These are phyloP conservation scores for Halcyon leucocephala DNA, from an alignment of 2,797 vertebrate species.

Conservation along the genomic window DNA sequence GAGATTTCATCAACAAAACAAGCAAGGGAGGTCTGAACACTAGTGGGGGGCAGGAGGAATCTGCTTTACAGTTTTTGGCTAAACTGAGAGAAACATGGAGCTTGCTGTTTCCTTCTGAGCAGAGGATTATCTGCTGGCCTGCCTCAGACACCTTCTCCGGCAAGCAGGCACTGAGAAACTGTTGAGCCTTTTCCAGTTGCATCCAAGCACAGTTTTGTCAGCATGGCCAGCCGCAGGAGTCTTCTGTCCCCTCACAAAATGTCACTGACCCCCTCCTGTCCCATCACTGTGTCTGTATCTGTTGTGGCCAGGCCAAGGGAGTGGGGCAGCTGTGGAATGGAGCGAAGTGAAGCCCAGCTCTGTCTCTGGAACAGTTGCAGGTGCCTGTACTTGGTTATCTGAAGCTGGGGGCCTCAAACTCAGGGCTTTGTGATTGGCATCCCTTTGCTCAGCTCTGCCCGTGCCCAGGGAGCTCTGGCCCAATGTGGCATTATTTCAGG, in stretches of 20 bases:
- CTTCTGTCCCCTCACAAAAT: not conserved
- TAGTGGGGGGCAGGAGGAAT: not conserved
- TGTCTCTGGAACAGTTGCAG: not conserved
- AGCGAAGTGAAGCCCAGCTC: not conserved
- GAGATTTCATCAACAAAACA: slow-evolving; percentile 57
- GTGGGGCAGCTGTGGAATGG: not conserved
- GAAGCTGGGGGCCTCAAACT: not conserved
- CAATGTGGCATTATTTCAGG: rapidly evolving
- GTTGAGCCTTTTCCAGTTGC: not conserved
- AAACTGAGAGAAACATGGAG: not conserved
- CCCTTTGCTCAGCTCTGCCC: not conserved
- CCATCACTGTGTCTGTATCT: not conserved
- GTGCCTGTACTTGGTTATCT: not conserved
- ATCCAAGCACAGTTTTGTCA: not conserved
- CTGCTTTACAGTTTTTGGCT: slow-evolving; percentile 19
- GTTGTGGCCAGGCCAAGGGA: not conserved
- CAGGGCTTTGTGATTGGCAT: not conserved
- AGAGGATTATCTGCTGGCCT: not conserved
- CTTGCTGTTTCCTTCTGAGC: not conserved
- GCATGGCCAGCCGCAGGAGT: rapidly evolving
- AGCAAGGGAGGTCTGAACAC: not conserved
- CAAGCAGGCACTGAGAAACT: not conserved
- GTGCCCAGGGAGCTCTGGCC: not conserved
- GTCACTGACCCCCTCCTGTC: rapidly evolving
- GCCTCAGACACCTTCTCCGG: not conserved